These are phyloP conservation scores for Sebastes diaconus DNA, from an alignment of 2,797 vertebrate species.

Conservation along the genomic window DNA sequence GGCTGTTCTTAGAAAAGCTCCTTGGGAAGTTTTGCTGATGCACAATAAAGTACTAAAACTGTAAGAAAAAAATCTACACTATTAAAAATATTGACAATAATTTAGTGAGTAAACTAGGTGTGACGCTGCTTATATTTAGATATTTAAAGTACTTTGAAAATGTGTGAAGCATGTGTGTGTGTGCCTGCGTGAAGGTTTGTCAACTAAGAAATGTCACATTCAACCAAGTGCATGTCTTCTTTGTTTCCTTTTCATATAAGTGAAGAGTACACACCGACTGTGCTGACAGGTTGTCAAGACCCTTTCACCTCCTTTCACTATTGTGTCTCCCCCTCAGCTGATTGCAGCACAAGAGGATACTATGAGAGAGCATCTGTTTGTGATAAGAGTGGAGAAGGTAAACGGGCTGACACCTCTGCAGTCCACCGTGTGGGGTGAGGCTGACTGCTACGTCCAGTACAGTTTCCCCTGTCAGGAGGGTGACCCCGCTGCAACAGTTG, in stretches of 20 bases:
- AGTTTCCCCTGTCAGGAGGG: conserved; percentile 87
- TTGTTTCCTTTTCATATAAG: neutral
- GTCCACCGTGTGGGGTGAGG: conserved; percentile 96
- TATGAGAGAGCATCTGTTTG: conserved; percentile 90
- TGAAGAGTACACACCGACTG: neutral
- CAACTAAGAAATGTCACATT: neutral
- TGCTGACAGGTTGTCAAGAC: neutral
- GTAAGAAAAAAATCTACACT: neutral
- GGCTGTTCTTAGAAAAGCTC: neutral
- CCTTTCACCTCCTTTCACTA: neutral
- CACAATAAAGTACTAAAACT: neutral
- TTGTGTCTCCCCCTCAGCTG: conserved; percentile 60
- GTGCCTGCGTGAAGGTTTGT: neutral
- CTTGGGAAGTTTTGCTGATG: neutral
- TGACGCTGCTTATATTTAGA: neutral
- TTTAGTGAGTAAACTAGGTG: neutral
- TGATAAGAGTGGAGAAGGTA: conserved; percentile 87
- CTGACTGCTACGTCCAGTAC: conserved; percentile 96
- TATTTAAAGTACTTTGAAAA: neutral
- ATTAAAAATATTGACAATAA: neutral
- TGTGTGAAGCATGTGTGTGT: neutral
- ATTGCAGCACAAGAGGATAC: conserved; percentile 45
- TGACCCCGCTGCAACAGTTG: conserved; percentile 40
- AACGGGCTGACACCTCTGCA: conserved; percentile 90
- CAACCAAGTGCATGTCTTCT: neutral